Percentiles rank a stretch among this genome's conserved stretches.
phyloP scores from a whole-genome alignment of 1,140 invertebrate species.

The Bombus soroeensis region DNA sequence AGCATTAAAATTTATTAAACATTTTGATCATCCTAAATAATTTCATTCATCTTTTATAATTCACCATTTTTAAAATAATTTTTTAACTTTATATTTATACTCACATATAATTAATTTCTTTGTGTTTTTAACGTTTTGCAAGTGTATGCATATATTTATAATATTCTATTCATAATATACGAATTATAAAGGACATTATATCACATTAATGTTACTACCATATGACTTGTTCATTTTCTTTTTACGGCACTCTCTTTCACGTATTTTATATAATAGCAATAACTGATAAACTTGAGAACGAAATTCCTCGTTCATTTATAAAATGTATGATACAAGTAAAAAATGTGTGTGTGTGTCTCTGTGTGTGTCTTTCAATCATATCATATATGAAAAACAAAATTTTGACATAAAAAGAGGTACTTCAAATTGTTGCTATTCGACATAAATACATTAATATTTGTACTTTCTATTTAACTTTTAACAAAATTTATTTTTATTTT shows the following conservation, averaged over 20 bases:
- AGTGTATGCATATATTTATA: conserved; percentile 35
- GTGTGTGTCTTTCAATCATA: not conserved
- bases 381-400: not conserved
- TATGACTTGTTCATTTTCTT: conserved; percentile 22
- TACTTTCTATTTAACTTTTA: conserved; percentile 48
- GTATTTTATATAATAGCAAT: conserved; percentile 25
- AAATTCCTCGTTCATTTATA: conserved; percentile 26
- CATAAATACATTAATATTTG: conserved; percentile 54
- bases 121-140: conserved; percentile 24
- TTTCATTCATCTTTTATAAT: conserved; percentile 38
- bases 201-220: conserved; percentile 61
- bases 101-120: conserved; percentile 32
- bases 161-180: conserved; percentile 24
- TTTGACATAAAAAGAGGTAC: conserved; percentile 34
- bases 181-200: conserved; percentile 58
- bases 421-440: conserved; percentile 19
- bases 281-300: conserved; percentile 1
- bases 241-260: conserved; percentile 7
- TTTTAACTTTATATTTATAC: conserved; percentile 35
- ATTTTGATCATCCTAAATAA: conserved; percentile 21
- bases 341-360: not conserved
- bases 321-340: conserved; percentile 41
- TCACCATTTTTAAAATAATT: conserved; percentile 27
- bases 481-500: conserved; percentile 37
- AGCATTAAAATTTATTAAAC: conserved; percentile 22